These are phyloP conservation scores for Dolichotis patagonum DNA, from an alignment of 2,113 vertebrate species.

Conservation along the genomic window DNA sequence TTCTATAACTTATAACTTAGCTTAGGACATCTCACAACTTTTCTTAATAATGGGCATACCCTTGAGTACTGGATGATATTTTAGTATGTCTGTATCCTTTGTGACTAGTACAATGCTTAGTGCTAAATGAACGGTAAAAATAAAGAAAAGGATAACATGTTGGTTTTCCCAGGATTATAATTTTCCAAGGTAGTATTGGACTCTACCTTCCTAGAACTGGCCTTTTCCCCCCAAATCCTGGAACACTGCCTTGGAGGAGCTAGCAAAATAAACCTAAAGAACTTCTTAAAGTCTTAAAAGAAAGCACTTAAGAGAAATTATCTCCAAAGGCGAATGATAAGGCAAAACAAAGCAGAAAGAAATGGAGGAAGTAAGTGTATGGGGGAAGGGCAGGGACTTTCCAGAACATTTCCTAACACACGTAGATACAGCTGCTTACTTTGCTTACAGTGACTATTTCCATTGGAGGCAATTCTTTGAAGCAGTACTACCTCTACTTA, in stretches of 20 bases:
- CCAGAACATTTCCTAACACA: neutral
- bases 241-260: neutral
- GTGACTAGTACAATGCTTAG: neutral
- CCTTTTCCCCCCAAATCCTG: neutral
- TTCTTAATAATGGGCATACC: neutral
- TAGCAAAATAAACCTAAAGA: neutral
- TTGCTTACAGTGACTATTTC: neutral
- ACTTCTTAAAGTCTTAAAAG: neutral
- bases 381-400: neutral
- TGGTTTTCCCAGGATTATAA: neutral
- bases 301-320: neutral
- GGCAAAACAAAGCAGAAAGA: neutral
- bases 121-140: neutral
- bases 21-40: neutral
- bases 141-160: neutral
- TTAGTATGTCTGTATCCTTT: neutral
- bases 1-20: neutral
- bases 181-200: neutral
- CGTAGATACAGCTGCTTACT: neutral
- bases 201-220: neutral
- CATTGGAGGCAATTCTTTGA: neutral
- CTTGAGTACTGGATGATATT: neutral
- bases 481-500: neutral
- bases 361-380: neutral
- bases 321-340: neutral